These are phyloP conservation scores for Zeuzera pyrina DNA, from an alignment of 2,888 invertebrate genomes.

Conservation along the genomic window DNA sequence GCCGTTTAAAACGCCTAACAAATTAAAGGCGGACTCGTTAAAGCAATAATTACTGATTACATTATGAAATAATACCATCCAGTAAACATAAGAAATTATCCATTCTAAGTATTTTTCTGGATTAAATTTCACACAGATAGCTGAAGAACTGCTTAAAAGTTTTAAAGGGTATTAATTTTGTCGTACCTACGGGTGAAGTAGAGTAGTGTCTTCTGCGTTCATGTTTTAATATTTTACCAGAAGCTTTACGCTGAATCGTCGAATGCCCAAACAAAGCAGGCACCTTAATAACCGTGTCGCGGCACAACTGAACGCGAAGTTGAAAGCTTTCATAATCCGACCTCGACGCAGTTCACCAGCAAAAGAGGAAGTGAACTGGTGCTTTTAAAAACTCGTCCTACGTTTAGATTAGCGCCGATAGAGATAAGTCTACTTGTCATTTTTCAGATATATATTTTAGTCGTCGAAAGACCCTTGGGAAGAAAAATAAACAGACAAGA, in stretches of 20 bases:
- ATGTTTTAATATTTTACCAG: constrained; percentile 61
- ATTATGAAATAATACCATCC: constrained; percentile 55
- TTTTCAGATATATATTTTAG: constrained; percentile 47
- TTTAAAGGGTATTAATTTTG: no score
- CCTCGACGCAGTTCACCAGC: constrained; percentile 33
- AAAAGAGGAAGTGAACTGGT: constrained; percentile 32
- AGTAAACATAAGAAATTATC: constrained; percentile 9
- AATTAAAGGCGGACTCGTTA: constrained; percentile 71
- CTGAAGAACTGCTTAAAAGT: no score
- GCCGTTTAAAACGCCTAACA: constrained; percentile 73
- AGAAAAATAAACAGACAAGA: constrained; percentile 59
- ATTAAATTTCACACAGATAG: no score
- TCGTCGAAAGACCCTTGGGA: constrained; percentile 34
- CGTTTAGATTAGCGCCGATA: constrained; percentile 51
- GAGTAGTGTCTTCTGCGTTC: constrained; percentile 33
- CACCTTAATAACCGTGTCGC: constrained; percentile 58
- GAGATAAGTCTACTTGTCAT: constrained; percentile 56
- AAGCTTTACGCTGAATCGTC: constrained; percentile 47
- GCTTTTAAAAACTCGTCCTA: constrained; percentile 47
- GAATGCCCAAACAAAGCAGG: constrained; percentile 58
- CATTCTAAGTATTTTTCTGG: no score
- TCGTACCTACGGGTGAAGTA: constrained; percentile 27
- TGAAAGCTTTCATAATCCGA: constrained; percentile 59
- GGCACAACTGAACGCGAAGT: constrained; percentile 35
- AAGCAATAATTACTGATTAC: constrained; percentile 70